Evolutionary conservation across 1,140 invertebrate genomes (phyloP), one percentile per base, ranked within the genome.

Genomic region (Ceratina japonica): DNA sequence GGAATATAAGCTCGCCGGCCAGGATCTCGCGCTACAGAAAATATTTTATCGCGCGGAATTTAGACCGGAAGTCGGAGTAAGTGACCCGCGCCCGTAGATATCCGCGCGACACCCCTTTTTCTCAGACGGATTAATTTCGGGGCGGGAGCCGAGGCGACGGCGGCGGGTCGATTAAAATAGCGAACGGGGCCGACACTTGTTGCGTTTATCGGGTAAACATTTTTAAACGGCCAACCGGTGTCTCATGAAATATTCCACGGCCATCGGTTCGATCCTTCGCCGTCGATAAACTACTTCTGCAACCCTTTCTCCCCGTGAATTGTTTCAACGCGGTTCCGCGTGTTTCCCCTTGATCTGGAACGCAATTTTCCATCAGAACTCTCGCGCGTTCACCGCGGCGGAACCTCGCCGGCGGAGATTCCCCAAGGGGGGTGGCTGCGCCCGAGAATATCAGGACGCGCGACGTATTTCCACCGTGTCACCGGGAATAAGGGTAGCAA

Each of bases 141-240:
- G 2, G 0, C 24, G 3, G 27, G 22, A 7, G 18, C 2, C 5
- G n/a, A n/a, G n/a, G n/a, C n/a, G n/a, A n/a, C n/a, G 64, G 16
- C 27, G 69, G 12, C 22, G 31, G 31, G 16, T 22, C 65, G 44
- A 22, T 72, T 72, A 63, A 78, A 78, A 72, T 72, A 64, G 12
- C 76, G 16, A 8, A 10, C 37, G 37, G 37, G 37, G 37, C 12
- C 61, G 59, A 58, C 76, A 78, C 76, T 78, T 78, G 76, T 78
- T 78, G 76, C 76, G 13, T 1, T 31, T 16, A n/a, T 24, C 49
- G 31, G 15, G 59, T 22, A 64, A 72, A 72, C 16, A 64, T 72
- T 72, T 72, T 77, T 61, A 70, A 77, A 62, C 15, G 27, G 27
- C 22, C 5, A 2, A 2, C 13, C 2, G 13, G 13, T 16, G 1